Base-by-base conservation (phyloP, 2,113 vertebrate genomes). In the Oreochromis spilurus region DNA sequence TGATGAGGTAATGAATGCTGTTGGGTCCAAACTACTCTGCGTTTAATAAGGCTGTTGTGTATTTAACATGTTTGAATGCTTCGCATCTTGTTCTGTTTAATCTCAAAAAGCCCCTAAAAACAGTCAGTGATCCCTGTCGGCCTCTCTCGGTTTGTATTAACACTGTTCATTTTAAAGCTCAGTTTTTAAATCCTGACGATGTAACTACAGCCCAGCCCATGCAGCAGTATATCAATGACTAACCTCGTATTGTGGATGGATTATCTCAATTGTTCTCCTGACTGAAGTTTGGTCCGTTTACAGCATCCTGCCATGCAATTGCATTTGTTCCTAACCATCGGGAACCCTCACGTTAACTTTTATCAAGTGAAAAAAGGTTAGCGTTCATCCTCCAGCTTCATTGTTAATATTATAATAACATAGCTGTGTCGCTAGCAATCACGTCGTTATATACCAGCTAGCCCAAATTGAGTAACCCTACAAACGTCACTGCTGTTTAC, bases 341-440 rank as follows among this genome's bases (percentile, higher is more conserved):
- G n/a, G n/a, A n/a, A n/a, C 54, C 54, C 4, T 57, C 4, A 57
- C 0, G 6, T 57, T 57, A 57, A 0, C 12, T 57, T 14, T 57
- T 26, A 57, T 57, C 4, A 1, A 29, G 54, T 57, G 6, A 0
- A 57, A 57, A 5, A 26, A 26, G 3, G 14, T 9, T 58, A 58
- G 14, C 5, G 0, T 9, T 60, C 0, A 60, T 60, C 26, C 8
- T 31, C 8, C 57, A 58, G 57, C 57, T 58, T 58, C 57, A 1
- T 3, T 6, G 57, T 31, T 58, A 1, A 2, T 60, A 14, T 26
- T 57, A 57, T 17, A 26, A 26, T 60, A 16, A 29, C 26, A 58
- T 58, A 58, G 13, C 26, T 58, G 26, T 58, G 0, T 58, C 17
- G 55, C 55, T 17, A 31, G 5, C 3, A 0, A 58, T 31, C 57